Base-by-base conservation (phyloP, 1,140 invertebrate species). In the Augochlora pura region DNA sequence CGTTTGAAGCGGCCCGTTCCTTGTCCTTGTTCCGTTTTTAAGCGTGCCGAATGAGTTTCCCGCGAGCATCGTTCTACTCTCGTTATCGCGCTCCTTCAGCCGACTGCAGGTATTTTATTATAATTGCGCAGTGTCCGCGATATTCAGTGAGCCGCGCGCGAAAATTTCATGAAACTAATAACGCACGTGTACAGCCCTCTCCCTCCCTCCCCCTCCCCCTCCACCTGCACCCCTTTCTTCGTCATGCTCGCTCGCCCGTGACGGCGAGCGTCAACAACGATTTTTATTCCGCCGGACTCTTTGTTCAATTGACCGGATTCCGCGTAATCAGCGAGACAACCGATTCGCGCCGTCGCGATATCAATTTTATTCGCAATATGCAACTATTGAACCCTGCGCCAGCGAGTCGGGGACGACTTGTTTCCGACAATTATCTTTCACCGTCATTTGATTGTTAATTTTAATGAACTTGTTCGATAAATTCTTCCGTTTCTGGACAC, bases 151-250 rank as follows among this genome's bases (percentile, higher is more conserved):
- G 57, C 66, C 23, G 32, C 18, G 32, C 39, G n/a, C 66, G 65
- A 70, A 77, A 77, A 70, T 77, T 77, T 70, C 59, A 77, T 70
- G 75, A 77, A 77, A 77, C 75, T 77, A 77, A 70, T 70, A 77
- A 42, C 42, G 75, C 76, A 71, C 69, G 76, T 39, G 69, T 54
- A 57, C 60, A 39, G 16, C 23, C 49, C 10, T 23, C 52, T 64
- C 21, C n/a, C 23, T n/a, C n/a, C n/a, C n/a, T n/a, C n/a, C n/a
- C n/a, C n/a, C n/a, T n/a, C n/a, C n/a, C n/a, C n/a, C n/a, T n/a
- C n/a, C n/a, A n/a, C n/a, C n/a, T n/a, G n/a, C n/a, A n/a, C n/a
- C 49, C 7, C 32, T 64, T 71, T 21, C 25, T 54, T 49, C 25
- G 54, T 27, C 74, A 3, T 60, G 39, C 9, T 25, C 54, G 27